Evolutionary conservation across 2,888 invertebrate genomes (phyloP).

Genomic region (Parochlus steinenii): DNA sequence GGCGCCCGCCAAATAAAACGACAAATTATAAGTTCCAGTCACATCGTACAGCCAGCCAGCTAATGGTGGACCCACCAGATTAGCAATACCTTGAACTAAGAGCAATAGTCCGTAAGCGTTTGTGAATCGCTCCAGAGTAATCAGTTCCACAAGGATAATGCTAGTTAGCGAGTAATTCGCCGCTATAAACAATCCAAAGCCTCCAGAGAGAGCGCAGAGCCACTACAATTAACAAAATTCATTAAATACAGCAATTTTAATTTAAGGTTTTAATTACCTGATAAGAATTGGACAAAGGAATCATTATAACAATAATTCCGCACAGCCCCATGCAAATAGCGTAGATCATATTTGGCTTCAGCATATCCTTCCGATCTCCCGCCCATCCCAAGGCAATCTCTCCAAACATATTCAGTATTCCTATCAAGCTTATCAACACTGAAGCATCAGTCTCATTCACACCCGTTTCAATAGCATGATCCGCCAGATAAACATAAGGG

Average conservation of each 20-base stretch:
- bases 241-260: neutral
- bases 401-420: conserved; percentile 74
- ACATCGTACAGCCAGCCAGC: conserved; percentile 74
- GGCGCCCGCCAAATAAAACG: conserved; percentile 65
- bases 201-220: conserved; percentile 49
- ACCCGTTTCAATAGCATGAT: conserved; percentile 56
- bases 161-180: conserved; percentile 85
- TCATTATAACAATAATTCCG: conserved; percentile 45
- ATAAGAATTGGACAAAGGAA: conserved; percentile 39
- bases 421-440: conserved; percentile 72
- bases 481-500: conserved; percentile 80
- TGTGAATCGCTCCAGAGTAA: conserved; percentile 79
- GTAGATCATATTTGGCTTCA: conserved; percentile 62
- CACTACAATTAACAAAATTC: conserved; percentile 17
- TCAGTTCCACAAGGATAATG: conserved; percentile 76
- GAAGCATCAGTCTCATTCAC: conserved; percentile 56
- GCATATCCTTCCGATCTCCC: conserved; percentile 63
- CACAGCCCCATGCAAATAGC: conserved; percentile 61
- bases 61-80: conserved; percentile 75
- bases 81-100: conserved; percentile 78
- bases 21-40: conserved; percentile 57
- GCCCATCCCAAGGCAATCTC: conserved; percentile 78
- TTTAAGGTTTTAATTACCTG: conserved; percentile 20
- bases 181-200: conserved; percentile 78
- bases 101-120: conserved; percentile 79